Evolutionary conservation across 2,113 vertebrate genomes (phyloP).

Genomic region (Telmatochromis sp.): DNA sequence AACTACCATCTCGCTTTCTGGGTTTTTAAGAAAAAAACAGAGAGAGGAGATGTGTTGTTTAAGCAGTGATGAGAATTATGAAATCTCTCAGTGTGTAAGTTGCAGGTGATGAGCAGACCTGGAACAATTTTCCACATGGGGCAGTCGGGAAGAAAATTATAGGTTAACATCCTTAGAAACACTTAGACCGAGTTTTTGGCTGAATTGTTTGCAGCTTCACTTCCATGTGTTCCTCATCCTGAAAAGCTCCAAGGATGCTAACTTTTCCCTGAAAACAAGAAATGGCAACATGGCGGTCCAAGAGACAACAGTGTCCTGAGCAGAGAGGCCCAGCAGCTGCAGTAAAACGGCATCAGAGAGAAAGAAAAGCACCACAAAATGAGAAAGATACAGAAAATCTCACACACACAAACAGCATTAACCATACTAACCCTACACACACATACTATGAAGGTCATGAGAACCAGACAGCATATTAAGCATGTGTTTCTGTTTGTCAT

Average conservation of each 20-base stretch:
- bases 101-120: neutral
- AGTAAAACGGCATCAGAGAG: neutral
- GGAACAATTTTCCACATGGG: neutral
- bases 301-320: neutral
- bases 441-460: neutral
- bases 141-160: neutral
- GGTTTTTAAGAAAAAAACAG: neutral
- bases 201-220: neutral
- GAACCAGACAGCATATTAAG: neutral
- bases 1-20: neutral
- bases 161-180: neutral
- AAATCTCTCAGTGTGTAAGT: neutral
- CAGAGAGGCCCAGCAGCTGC: neutral
- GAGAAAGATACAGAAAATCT: neutral
- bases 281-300: neutral
- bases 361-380: neutral
- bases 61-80: neutral
- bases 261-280: neutral
- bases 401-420: neutral
- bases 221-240: neutral
- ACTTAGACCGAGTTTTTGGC: neutral
- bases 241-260: neutral
- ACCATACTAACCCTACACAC: neutral
- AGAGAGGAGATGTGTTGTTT: neutral
- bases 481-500: neutral